These are phyloP conservation scores for Cheilosia scutellata DNA, from an alignment of 2,888 invertebrate species.

Conservation along the genomic window DNA sequence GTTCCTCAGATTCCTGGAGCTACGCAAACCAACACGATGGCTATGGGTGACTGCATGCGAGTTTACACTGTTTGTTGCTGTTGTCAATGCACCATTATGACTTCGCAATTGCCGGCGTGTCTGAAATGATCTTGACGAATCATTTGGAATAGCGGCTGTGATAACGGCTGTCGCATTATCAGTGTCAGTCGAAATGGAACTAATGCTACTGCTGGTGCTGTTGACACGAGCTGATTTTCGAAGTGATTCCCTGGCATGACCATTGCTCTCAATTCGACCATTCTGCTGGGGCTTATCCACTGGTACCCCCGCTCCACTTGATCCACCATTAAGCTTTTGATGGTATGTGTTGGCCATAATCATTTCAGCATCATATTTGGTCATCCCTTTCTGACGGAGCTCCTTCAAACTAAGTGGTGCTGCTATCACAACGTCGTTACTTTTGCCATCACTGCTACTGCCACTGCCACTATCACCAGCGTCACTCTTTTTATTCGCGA, in stretches of 20 bases:
- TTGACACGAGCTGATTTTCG: conserved; percentile 83
- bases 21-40: conserved; percentile 68
- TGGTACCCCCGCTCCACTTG: conserved; percentile 33
- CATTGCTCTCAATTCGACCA: conserved; percentile 56
- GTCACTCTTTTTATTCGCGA: conserved; percentile 63
- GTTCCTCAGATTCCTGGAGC: conserved; percentile 64
- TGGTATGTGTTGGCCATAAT: conserved; percentile 87
- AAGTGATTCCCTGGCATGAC: conserved; percentile 78
- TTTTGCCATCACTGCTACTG: conserved; percentile 74
- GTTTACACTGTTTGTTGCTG: conserved; percentile 24
- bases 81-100: conserved; percentile 51
- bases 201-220: conserved; percentile 83
- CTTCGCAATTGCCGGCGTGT: conserved; percentile 60
- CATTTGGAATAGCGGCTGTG: conserved; percentile 27
- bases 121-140: conserved; percentile 41
- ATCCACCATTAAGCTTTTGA: conserved; percentile 77
- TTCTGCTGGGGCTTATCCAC: conserved; percentile 40
- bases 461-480: conserved; percentile 39
- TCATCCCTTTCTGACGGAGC: conserved; percentile 92
- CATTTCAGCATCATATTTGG: conserved; percentile 94
- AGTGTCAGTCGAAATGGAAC: conserved; percentile 82
- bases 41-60: conserved; percentile 31
- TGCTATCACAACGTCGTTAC: conserved; percentile 55
- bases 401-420: conserved; percentile 90
- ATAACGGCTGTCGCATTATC: conserved; percentile 50